Percentiles rank a stretch among this genome's conserved stretches.
Evolutionary conservation across 2,888 invertebrate genomes (phyloP).

Genomic region (Cabera pusaria): DNA sequence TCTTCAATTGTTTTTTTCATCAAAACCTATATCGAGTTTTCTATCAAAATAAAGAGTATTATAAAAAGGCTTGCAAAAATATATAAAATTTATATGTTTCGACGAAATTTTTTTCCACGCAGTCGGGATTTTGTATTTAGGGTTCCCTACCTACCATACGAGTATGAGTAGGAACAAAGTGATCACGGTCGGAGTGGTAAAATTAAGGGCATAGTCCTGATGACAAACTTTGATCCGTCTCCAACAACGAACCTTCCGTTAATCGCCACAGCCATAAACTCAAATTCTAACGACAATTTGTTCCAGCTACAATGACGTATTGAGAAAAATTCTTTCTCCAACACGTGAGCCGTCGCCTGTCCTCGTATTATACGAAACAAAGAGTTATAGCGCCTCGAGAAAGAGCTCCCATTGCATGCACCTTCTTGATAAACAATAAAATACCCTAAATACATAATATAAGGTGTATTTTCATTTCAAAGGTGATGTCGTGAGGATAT

Average conservation of each 20-base stretch:
- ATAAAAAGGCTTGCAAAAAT: too few relatives aligned
- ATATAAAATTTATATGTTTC: too few relatives aligned
- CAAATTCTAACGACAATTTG: constrained; percentile 22
- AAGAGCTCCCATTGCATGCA: constrained; percentile 34
- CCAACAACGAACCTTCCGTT: neutral
- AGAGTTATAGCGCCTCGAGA: constrained; percentile 40
- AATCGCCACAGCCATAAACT: constrained; percentile 1
- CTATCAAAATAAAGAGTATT: too few relatives aligned
- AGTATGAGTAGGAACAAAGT: too few relatives aligned
- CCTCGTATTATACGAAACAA: constrained; percentile 45
- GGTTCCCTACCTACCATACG: too few relatives aligned
- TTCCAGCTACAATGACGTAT: constrained; percentile 29
- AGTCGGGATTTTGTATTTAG: too few relatives aligned
- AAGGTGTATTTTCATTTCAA: neutral
- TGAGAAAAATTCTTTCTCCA: constrained; percentile 33
- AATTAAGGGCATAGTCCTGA: too few relatives aligned
- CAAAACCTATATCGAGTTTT: too few relatives aligned
- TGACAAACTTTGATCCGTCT: too few relatives aligned
- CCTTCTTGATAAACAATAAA: constrained; percentile 10
- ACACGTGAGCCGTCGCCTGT: constrained; percentile 39
- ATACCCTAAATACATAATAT: constrained; percentile 12
- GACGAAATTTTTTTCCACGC: too few relatives aligned
- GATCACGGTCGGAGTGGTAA: too few relatives aligned
- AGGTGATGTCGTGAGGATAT: constrained; percentile 9
- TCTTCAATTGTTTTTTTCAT: too few relatives aligned